These are phyloP conservation scores for Phalacrocorax pelagicus DNA, from an alignment of 2,113 vertebrate species.

Conservation along the genomic window DNA sequence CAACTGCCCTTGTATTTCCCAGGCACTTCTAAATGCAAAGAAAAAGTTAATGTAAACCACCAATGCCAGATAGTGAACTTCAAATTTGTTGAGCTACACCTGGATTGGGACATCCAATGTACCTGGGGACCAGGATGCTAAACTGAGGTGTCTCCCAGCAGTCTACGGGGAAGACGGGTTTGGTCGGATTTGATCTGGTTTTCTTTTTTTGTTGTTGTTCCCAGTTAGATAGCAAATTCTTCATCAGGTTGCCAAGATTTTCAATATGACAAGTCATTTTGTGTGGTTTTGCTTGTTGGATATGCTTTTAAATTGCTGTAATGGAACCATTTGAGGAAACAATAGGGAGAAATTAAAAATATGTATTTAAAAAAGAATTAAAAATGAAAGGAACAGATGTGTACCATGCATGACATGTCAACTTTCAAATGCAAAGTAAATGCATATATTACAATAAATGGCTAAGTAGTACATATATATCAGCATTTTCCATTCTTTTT, in stretches of 20 bases:
- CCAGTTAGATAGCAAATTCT: neutral
- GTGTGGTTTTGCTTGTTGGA: neutral
- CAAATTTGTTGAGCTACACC: neutral
- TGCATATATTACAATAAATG: neutral
- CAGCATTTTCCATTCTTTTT: conserved; percentile 4
- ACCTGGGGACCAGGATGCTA: neutral
- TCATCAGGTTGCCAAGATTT: conserved; percentile 26
- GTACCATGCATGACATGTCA: conserved; percentile 8
- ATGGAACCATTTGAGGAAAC: conserved; percentile 35
- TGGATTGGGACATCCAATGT: neutral
- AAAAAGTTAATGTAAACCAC: neutral
- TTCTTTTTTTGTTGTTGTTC: neutral
- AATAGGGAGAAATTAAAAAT: conserved; percentile 56
- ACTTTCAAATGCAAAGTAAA: conserved; percentile 35
- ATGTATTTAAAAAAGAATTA: conserved; percentile 36
- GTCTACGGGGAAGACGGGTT: neutral
- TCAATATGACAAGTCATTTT: neutral
- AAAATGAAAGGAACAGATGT: conserved; percentile 56
- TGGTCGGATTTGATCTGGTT: neutral
- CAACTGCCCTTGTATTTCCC: neutral
- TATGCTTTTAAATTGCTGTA: conserved; percentile 34
- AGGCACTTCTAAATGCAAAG: neutral
- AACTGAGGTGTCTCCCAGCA: neutral
- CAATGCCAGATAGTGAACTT: neutral
- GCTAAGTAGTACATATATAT: neutral